phyloP scores from a whole-genome alignment of 2,888 invertebrate species.

The Lasioglossum pauxillum region DNA sequence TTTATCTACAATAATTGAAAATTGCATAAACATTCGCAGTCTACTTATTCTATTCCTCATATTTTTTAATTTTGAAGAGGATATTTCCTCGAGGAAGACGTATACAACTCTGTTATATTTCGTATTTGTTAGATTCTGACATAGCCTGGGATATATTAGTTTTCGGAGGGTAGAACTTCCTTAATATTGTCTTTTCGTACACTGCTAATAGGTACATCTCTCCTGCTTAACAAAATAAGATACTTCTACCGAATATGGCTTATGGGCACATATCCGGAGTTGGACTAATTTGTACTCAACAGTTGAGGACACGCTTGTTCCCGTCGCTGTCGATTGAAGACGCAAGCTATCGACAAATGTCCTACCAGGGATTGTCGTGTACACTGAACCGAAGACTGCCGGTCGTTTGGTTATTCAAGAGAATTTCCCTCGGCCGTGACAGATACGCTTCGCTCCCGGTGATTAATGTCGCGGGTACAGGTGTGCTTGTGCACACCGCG shows the following conservation, averaged over 20 bases:
- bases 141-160: too few relatives aligned
- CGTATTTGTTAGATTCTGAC: too few relatives aligned
- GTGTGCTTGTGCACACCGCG: slow-evolving; percentile 55
- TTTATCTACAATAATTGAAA: too few relatives aligned
- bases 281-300: neutral
- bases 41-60: too few relatives aligned
- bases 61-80: too few relatives aligned
- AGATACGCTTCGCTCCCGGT: slow-evolving; percentile 53
- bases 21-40: too few relatives aligned
- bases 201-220: too few relatives aligned
- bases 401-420: slow-evolving; percentile 25
- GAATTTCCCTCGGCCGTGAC: slow-evolving; percentile 58
- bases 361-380: neutral
- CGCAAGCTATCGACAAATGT: neutral
- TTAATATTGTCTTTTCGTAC: too few relatives aligned
- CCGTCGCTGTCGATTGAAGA: neutral
- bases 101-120: too few relatives aligned
- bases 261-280: neutral
- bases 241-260: neutral
- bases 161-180: too few relatives aligned
- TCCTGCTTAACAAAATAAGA: too few relatives aligned
- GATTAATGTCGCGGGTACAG: slow-evolving; percentile 69
- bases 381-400: slow-evolving; percentile 13
- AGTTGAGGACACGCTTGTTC: neutral
- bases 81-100: too few relatives aligned